Conservation (phyloP, 1,140 invertebrate species). For the Drosophila saltans region DNA sequence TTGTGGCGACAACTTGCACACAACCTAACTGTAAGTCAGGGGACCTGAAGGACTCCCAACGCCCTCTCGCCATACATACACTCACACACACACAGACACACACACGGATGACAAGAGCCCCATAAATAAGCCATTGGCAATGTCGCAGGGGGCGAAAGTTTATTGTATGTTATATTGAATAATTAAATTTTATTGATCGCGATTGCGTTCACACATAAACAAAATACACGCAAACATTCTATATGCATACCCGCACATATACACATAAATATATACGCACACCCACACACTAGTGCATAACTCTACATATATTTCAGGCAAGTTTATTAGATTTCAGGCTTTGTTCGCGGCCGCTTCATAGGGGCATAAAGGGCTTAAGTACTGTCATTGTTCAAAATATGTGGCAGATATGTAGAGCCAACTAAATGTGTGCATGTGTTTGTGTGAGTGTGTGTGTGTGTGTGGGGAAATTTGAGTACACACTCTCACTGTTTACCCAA, state of each 20-base stretch:
- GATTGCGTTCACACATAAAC: slow-evolving; percentile 35
- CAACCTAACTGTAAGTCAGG: slow-evolving; percentile 41
- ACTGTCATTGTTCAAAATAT: slow-evolving; percentile 62
- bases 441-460: slow-evolving; percentile 20
- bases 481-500: slow-evolving; percentile 44
- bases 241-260: neutral
- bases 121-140: slow-evolving; percentile 62
- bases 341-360: slow-evolving; percentile 53
- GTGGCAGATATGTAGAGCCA: slow-evolving; percentile 36
- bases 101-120: neutral
- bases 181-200: slow-evolving; percentile 81
- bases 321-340: slow-evolving; percentile 73
- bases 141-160: slow-evolving; percentile 66
- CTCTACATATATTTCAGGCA: slow-evolving; percentile 27
- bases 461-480: neutral
- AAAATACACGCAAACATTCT: slow-evolving; percentile 9
- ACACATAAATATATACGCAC: slow-evolving; percentile 15
- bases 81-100: neutral
- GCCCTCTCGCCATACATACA: slow-evolving; percentile 10
- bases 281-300: slow-evolving; percentile 15
- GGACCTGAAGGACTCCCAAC: slow-evolving; percentile 25
- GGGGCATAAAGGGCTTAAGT: slow-evolving; percentile 54
- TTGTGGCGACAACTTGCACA: slow-evolving; percentile 59
- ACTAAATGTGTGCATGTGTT: slow-evolving; percentile 9
- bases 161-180: slow-evolving; percentile 71